Base-by-base conservation (phyloP, 2,888 invertebrate species). In the Leptinotarsa haldemani region DNA sequence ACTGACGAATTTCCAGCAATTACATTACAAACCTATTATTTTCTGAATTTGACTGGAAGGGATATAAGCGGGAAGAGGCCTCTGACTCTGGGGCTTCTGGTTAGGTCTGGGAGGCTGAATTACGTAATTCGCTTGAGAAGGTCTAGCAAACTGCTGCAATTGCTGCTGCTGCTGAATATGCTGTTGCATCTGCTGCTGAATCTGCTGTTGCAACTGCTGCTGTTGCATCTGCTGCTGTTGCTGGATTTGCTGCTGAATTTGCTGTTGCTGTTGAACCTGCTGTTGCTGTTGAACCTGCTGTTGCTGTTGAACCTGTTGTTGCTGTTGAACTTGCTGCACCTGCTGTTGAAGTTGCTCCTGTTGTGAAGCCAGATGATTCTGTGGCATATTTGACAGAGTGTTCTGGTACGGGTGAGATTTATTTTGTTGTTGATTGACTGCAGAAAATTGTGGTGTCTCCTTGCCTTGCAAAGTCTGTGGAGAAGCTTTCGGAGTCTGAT, bases 21-120 rank as follows among this genome's bases (percentile, higher is more conserved):
- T n/a, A n/a, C 56, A 20, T 30, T 46, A 75, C 80, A 77, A 80
- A 86, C 86, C 86, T 58, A 87, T 87, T 74, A 87, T 86, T 76
- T 85, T 81, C 73, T 86, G 84, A 65, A 87, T 86, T 76, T 86
- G 86, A 78, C 82, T 84, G 9, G 85, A 84, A 67, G 84, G 84
- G 53, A 86, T 82, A 70, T 83, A 86, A 12, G 83, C 69, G 4
- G 86, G 86, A 67, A 86, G 77, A 13, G 85, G 83, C 68, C 81
- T 74, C 58, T 82, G 83, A 56, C 80, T 79, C 50, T 79, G 77
- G 9, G 83, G 80, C 65, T 78, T 79, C 50, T 75, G 76, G 69
- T 81, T 80, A 3, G 78, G 73, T 68, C 76, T 82, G 1, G 83
- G 82, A 16, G 84, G 84, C 65, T 82, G 83, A 66, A 84, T 85